Base-by-base conservation (phyloP, 1,140 invertebrate species). In the Drosophila lini region DNA sequence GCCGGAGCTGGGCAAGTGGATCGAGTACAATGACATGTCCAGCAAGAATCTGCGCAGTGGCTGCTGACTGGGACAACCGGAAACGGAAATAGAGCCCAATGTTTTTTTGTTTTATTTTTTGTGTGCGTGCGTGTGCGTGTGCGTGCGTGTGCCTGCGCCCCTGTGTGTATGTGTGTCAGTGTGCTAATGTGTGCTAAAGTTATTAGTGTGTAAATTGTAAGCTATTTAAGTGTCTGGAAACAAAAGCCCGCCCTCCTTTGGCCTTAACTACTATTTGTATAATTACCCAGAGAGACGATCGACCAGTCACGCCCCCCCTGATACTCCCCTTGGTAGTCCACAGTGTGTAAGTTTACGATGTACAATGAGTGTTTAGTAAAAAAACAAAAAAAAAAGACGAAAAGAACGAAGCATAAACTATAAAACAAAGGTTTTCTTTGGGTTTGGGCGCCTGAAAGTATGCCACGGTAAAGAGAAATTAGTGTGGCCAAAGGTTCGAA, bases 21-120 rank as follows among this genome's bases (percentile, higher is more conserved):
- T 95, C 3, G 95, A 96, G 78, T 94, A 94, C 67, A 96, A 96
- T 77, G 94, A 95, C 45, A 94, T 96, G 55, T 96, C 95, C 7
- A 95, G 95, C 63, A 94, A 93, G 67, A 94, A 93, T 61, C 76
- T 95, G 45, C 92, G 94, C 28, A 94, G 93, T 74, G 92, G 86
- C 71, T 92, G 90, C 91, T 89, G 84, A 89, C 84, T 40, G 74
- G 67, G 28, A 32, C 10, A 50, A 32, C 44, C 22, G 70, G 42
- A 36, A 52, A 11, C 28, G 60, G 25, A 56, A 32, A 31, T 19
- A n/a, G 3, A 22, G 28, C 47, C 47, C 47, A 41, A 3, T 31
- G n/a, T 52, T 45, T 16, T 58, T 68, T 48, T 42, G 0, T 44
- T 36, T 53, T 59, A 6, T 15, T 19, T 19, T 19, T 19, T 19